Base-by-base conservation (phyloP, 2,797 vertebrate species). In the Pempheris klunzingeri region DNA sequence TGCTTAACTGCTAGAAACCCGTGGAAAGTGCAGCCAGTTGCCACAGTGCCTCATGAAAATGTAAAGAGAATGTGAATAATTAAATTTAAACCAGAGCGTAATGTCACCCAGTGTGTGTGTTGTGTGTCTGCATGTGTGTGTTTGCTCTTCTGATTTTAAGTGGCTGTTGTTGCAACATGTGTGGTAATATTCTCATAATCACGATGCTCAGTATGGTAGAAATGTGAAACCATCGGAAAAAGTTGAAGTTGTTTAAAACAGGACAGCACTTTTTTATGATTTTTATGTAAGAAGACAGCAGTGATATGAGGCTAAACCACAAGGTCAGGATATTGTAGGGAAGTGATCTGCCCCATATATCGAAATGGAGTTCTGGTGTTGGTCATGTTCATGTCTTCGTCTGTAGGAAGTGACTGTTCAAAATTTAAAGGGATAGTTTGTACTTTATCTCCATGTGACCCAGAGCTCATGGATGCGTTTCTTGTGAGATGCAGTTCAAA, bases 11-110 rank as follows among this genome's bases (percentile, higher is more conserved):
- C 62, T 62, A 61, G 60, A 74, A 82, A 81, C 60, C 57, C 0
- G 32, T 73, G 78, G 84, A 78, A 85, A 80, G 72, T 52, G 72
- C 57, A 38, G 79, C 64, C 81, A 58, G 79, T 82, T 74, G 78
- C 84, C 39, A 20, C 75, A 0, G 78, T n/a, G 73, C 82, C 76
- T 90, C 88, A 89, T 93, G 74, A 87, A 91, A 90, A 77, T 69
- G 62, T 88, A 88, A 92, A 66, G 71, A 87, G 75, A 81, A 83
- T 88, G 87, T 91, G 89, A 93, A 92, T 92, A 88, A 93, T 92
- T 90, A 88, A 91, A 85, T 83, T 81, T 80, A 85, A 87, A 90
- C 82, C 71, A 81, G 78, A 69, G 82, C 53, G 60, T 81, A 75
- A 87, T 83, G 83, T 88, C 88, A 88, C 71, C 53, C 30, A 43